Evolutionary conservation across 2,888 invertebrate species (phyloP).

Genomic region (Thumatha senex): DNA sequence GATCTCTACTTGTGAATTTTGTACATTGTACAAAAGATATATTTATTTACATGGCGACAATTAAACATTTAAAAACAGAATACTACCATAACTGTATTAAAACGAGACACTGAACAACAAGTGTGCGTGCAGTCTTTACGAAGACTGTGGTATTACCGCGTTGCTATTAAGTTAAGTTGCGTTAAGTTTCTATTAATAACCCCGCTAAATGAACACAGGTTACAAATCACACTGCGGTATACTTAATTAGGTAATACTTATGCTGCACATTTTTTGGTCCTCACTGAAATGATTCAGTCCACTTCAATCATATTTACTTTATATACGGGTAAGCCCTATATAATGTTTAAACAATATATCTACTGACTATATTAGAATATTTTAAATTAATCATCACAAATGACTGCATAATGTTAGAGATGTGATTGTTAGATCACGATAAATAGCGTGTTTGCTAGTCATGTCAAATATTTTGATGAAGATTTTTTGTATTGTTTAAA

Average conservation of each 20-base stretch:
- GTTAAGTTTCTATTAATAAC: slow-evolving; percentile 50
- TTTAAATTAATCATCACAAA: too few relatives aligned
- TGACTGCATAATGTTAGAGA: too few relatives aligned
- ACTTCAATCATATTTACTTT: too few relatives aligned
- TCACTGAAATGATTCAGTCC: not conserved
- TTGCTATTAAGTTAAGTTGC: slow-evolving; percentile 19
- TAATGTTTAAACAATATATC: too few relatives aligned
- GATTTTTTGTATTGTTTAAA: not conserved
- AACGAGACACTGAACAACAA: not conserved
- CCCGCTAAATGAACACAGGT: slow-evolving; percentile 41
- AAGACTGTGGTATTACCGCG: slow-evolving; percentile 32
- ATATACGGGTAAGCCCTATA: too few relatives aligned
- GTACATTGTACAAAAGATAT: too few relatives aligned
- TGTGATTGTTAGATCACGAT: not conserved
- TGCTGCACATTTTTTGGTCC: slow-evolving; percentile 14
- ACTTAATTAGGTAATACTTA: slow-evolving; percentile 49
- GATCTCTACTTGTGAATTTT: too few relatives aligned
- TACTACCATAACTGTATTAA: not conserved
- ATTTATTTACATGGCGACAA: slow-evolving; percentile 1
- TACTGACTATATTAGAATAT: too few relatives aligned
- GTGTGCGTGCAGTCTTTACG: slow-evolving; percentile 26
- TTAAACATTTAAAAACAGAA: too few relatives aligned
- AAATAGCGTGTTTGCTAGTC: not conserved
- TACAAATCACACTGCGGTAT: slow-evolving; percentile 46
- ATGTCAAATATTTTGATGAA: not conserved